These are phyloP conservation scores for Alcedo atthis DNA, from an alignment of 2,797 vertebrate species.

Conservation along the genomic window DNA sequence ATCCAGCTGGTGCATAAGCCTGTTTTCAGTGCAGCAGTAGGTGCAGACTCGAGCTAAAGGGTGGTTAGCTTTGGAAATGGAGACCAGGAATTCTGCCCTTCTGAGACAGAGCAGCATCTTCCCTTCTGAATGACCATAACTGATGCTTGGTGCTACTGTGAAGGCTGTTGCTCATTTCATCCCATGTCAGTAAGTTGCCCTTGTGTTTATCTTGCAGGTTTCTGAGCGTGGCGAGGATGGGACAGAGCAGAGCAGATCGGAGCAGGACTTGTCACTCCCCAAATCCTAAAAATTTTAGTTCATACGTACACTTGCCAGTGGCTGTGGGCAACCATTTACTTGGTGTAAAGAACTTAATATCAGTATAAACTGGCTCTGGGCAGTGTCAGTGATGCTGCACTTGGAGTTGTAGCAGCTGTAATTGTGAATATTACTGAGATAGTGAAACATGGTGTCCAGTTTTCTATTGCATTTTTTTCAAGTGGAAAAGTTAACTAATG, in stretches of 20 bases:
- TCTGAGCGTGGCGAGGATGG: constrained; percentile 86
- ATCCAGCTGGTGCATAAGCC: neutral
- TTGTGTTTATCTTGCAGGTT: constrained; percentile 83
- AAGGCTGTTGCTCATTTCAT: constrained; percentile 32
- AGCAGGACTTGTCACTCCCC: constrained; percentile 91
- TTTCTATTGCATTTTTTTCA: constrained; percentile 90
- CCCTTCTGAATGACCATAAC: constrained; percentile 47
- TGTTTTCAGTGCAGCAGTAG: neutral
- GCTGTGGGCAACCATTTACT: constrained; percentile 89
- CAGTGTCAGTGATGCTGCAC: constrained; percentile 77
- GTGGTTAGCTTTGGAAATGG: neutral
- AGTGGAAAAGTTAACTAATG: constrained; percentile 86
- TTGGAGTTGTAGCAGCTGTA: constrained; percentile 83
- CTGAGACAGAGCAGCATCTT: constrained; percentile 10
- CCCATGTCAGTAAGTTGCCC: constrained; percentile 65
- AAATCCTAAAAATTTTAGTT: constrained; percentile 90
- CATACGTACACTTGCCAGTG: constrained; percentile 87
- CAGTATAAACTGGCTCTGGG: constrained; percentile 85
- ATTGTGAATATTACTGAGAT: constrained; percentile 88
- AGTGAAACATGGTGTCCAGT: constrained; percentile 88
- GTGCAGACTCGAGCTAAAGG: neutral
- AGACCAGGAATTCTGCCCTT: neutral
- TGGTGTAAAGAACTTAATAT: constrained; percentile 90
- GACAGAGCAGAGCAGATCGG: constrained; percentile 88
- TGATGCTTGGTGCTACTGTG: neutral